Conservation (phyloP, 2,113 vertebrate species). For the Tachysurus fulvidraco region DNA sequence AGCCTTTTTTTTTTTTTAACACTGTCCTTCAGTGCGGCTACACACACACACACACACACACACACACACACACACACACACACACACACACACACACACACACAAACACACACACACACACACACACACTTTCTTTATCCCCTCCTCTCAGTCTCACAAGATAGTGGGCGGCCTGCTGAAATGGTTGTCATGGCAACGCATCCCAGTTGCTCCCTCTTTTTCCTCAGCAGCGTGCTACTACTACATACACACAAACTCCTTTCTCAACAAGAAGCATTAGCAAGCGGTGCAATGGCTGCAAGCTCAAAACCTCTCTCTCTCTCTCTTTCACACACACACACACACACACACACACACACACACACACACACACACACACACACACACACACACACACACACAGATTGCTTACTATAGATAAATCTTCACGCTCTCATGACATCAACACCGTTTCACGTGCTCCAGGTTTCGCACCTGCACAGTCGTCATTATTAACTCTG, state of each 20-base stretch:
- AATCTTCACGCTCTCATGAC: neutral
- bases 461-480: neutral
- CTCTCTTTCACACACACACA: neutral
- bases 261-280: neutral
- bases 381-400: constrained; percentile 2
- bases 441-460: neutral
- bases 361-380: no score
- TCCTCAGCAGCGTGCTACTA: constrained; percentile 64
- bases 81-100: constrained; percentile 33
- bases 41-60: constrained; percentile 35
- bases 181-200: constrained; percentile 79
- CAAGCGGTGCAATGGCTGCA: neutral
- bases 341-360: constrained; percentile 12
- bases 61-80: constrained; percentile 3
- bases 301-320: neutral
- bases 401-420: neutral
- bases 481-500: neutral
- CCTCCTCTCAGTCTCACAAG: constrained; percentile 63
- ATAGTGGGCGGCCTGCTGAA: constrained; percentile 78
- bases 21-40: constrained; percentile 72
- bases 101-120: constrained; percentile 30
- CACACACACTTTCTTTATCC: constrained; percentile 26
- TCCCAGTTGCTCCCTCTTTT: constrained; percentile 73
- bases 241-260: constrained; percentile 1
- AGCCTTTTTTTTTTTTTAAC: constrained; percentile 70